Evolutionary conservation across 1,140 invertebrate genomes (phyloP).

Genomic region (Apis cerana): DNA sequence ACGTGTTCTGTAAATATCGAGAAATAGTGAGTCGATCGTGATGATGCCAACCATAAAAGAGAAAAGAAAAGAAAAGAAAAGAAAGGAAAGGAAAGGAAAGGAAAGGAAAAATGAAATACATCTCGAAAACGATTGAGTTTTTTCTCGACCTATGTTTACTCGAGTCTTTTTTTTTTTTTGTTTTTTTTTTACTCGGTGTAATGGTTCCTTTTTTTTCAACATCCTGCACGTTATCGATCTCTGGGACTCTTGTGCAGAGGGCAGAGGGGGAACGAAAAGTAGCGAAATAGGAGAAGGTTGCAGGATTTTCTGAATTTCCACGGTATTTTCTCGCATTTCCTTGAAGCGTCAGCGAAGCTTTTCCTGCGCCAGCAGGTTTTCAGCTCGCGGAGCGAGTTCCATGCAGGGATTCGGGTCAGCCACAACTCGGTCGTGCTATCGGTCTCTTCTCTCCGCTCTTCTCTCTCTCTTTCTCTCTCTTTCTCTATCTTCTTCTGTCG

Average conservation of each 20-base stretch:
- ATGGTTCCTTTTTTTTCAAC: no score
- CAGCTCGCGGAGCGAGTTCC: constrained; percentile 60
- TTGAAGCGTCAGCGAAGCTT: constrained; percentile 74
- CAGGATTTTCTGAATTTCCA: constrained; percentile 70
- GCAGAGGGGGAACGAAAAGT: not conserved
- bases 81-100: no score
- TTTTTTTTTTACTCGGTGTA: no score
- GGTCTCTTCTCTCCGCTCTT: constrained; percentile 36
- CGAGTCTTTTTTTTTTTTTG: no score
- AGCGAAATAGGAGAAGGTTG: constrained; percentile 23
- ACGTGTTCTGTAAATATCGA: no score
- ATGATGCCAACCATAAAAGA: no score
- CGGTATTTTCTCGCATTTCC: constrained; percentile 73
- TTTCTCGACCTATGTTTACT: no score
- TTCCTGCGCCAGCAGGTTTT: constrained; percentile 78
- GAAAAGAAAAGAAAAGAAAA: no score
- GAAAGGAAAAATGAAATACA: no score
- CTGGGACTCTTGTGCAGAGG: no score
- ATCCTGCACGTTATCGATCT: constrained; percentile 18
- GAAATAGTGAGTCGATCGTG: no score
- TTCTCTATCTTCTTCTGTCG: constrained; percentile 24
- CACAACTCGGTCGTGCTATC: constrained; percentile 49
- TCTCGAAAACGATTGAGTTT: no score
- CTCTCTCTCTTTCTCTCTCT: not conserved
- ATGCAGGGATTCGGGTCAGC: constrained; percentile 71